A percentile compares a stretch with the other conserved stretches of the same genome.
Evolutionary conservation across 1,140 invertebrate genomes (phyloP).

Genomic region (Drosophila pallidifrons): DNA sequence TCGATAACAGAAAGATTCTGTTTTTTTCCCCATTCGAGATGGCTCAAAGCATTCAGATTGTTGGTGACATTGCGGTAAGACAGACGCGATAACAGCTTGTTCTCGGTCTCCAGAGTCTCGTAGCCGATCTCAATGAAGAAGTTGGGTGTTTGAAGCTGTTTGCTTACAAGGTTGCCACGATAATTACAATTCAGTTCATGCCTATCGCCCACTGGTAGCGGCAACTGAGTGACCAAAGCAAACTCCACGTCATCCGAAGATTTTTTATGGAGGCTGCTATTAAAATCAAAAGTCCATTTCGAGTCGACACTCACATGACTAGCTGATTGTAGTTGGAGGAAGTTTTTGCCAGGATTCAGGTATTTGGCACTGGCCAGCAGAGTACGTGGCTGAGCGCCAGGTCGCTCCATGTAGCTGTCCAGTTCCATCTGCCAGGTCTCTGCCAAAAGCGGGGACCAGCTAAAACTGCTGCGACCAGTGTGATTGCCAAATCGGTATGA

Average conservation of each 20-base stretch:
- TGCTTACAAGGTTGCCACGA: slow-evolving; percentile 65
- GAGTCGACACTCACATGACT: slow-evolving; percentile 86
- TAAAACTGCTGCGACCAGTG: slow-evolving; percentile 64
- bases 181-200: slow-evolving; percentile 65
- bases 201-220: slow-evolving; percentile 65
- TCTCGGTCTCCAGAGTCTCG: slow-evolving; percentile 55
- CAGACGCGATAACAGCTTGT: slow-evolving; percentile 47
- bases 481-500: slow-evolving; percentile 70
- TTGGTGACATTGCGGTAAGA: slow-evolving; percentile 65
- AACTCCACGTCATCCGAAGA: slow-evolving; percentile 66
- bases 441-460: slow-evolving; percentile 79
- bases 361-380: slow-evolving; percentile 84
- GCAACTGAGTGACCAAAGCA: slow-evolving; percentile 56
- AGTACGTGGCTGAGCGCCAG: slow-evolving; percentile 59
- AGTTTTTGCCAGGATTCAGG: slow-evolving; percentile 86
- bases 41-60: slow-evolving; percentile 62
- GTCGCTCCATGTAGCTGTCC: slow-evolving; percentile 80
- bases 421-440: slow-evolving; percentile 85
- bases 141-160: slow-evolving; percentile 52
- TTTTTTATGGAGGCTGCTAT: slow-evolving; percentile 61
- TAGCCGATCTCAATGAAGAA: slow-evolving; percentile 69
- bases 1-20: slow-evolving; percentile 49
- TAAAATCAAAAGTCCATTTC: slow-evolving; percentile 85
- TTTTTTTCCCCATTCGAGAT: slow-evolving; percentile 67
- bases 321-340: slow-evolving; percentile 85